Base-by-base conservation (phyloP, 2,113 vertebrate genomes). In the Myrmecobius fasciatus region DNA sequence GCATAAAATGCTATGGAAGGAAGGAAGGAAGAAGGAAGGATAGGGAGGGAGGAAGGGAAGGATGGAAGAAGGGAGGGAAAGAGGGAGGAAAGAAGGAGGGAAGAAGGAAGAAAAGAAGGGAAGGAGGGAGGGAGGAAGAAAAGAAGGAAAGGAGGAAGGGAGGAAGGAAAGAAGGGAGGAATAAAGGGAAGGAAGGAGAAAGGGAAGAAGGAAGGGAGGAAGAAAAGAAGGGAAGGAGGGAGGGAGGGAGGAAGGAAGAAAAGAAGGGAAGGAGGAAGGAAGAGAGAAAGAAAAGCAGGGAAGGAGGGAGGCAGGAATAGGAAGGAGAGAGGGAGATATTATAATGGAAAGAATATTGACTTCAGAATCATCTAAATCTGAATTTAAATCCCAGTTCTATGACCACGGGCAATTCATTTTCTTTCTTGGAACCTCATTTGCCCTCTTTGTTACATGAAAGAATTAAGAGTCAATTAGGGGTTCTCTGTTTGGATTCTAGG, bases 181-280 rank as follows among this genome's bases (percentile, higher is more conserved):
- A 1, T 14, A n/a, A 3, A 1, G 25, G 5, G 22, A 4, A 1
- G 22, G 25, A 14, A 14, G 12, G 2, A 25, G 3, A 1, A 1
- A 24, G 7, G 10, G 25, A 3, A 2, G 2, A 7, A 1, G 8
- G 8, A 43, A 46, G 8, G 7, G 22, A 22, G 1, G 1, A 24
- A 0, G 20, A 9, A 8, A 1, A 0, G 2, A 4, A 31, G 17
- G 53, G 8, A 5, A 17, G 49, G 11, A 1, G 48, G 9, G 3
- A 25, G 6, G 7, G 3, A 17, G 3, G 5, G 26, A 51, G 12
- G 22, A 0, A 9, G 11, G 6, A 10, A 52, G 20, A 1, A 0
- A n/a, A 9, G 48, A 5, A 17, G 3, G 14, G 31, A 46, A 0
- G 7, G 43, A 14, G 14, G 60, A 3, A 25, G 2, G 9, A 14